Evolutionary conservation across 2,888 invertebrate species (phyloP), one percentile per base, ranked within the genome.

Genomic region (Aspidapion aeneum): DNA sequence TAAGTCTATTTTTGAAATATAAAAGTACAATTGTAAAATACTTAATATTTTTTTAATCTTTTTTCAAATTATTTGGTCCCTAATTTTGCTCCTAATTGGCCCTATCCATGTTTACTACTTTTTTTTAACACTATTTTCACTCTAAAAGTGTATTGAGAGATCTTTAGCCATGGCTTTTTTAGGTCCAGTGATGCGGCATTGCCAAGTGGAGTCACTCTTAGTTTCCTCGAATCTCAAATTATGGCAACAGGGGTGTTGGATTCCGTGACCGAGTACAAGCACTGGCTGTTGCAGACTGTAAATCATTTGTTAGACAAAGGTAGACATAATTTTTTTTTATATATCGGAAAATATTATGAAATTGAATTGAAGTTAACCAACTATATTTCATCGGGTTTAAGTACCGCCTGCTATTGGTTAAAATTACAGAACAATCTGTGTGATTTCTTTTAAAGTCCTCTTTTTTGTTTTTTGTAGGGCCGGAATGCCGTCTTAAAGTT

Each of bases 171-270:
- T 35, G 12, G 3, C 12, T 67, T 74, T n/a, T 73, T 74, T 66
- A 72, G 71, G 18, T 69, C 71, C 22, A 74, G 74, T 21, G 79
- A 80, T 66, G 62, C 68, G 3, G 74, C 74, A 35, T 68, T 80
- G 57, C 80, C 81, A 21, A 74, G 79, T 9, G 83, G 82, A 54
- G 86, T 85, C 49, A 82, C 82, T 0, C 80, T 85, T 64, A 85
- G 85, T 69, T 87, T 86, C 80, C 80, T 90, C 52, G 94, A 94
- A 77, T 86, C 87, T 69, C 93, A 93, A 76, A 81, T 93, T 63
- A 83, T 89, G 21, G 84, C 89, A 60, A 86, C 90, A 63, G 82
- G 86, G 58, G 87, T 89, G 58, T 82, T 94, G 62, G 84, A 87
- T 9, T 90, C 92, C 1, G 75, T 86, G 0, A 77, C 82, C 1